Evolutionary conservation across 2,888 invertebrate genomes (phyloP), one percentile per base, ranked within the genome.

Genomic region (Epirrita christyi): DNA sequence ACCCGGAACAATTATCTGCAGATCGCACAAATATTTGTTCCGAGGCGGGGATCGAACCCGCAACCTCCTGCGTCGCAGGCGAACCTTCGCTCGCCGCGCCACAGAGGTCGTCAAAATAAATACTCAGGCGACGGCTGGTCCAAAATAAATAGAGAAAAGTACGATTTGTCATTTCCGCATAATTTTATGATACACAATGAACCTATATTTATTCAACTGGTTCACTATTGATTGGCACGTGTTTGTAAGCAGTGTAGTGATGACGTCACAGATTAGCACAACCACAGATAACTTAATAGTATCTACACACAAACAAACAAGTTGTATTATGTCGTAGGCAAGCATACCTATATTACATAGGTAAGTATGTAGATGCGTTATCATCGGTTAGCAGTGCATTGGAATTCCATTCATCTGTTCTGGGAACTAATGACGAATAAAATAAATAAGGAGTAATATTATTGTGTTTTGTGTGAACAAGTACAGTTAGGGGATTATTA

Each of bases 381-480:
- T 11, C 13, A 32, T 21, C 27, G 28, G 0, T 38, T 37, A 15
- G 45, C 29, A 41, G 15, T 37, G 29, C 40, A 40, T 38, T 38
- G 54, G 55, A 52, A 62, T 59, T 47, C 47, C 59, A 60, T 62
- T 60, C 47, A 62, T 38, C 36, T 13, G 28, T 57, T 62, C 47
- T 34, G 8, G 4, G 62, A 51, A 64, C 3, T 43, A 9, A 11
- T 58, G 53, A 53, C 58, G 21, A 47, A 57, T 41, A 1, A 38
- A 9, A 32, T 21, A 38, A 29, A 14, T 14, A 29, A 3, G 34
- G 11, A 14, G 40, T 15, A 14, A 21, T 54, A 28, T 14, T 10
- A 27, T 10, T 47, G 13, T 47, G 13, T 51, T 42, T 28, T 13
- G 11, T 42, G 41, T 43, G 13, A 15, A 40, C 8, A 21, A 21